Percentiles rank a stretch among this genome's conserved stretches.
Conservation (phyloP, 2,888 invertebrate genomes). For the Drosophila gaucha region DNA sequence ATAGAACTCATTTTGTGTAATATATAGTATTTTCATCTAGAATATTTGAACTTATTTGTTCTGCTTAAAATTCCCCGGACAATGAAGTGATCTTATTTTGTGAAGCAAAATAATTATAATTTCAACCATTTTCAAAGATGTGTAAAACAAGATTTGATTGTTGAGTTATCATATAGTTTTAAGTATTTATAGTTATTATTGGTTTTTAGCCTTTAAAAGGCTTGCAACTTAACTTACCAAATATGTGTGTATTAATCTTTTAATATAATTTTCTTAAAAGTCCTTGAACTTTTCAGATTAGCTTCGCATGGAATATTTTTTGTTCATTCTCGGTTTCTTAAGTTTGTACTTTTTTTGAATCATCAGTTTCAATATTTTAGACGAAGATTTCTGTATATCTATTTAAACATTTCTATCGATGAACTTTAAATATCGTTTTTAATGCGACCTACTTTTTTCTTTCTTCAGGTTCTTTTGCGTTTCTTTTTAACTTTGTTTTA, state of each 20-base stretch:
- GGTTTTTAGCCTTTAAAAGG: slow-evolving; percentile 18
- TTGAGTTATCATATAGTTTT: slow-evolving; percentile 43
- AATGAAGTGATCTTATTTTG: too few species aligned
- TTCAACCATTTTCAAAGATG: too few species aligned
- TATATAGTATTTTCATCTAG: not conserved
- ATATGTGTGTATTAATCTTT: slow-evolving; percentile 34
- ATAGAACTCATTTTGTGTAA: not conserved
- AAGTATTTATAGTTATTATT: slow-evolving; percentile 13
- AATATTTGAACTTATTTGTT: not conserved
- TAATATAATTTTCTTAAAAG: slow-evolving; percentile 27
- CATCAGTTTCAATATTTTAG: slow-evolving; percentile 25
- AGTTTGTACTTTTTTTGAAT: slow-evolving; percentile 21
- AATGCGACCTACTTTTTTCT: slow-evolving; percentile 28
- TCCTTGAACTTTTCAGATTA: slow-evolving; percentile 27
- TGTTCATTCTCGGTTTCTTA: slow-evolving; percentile 29
- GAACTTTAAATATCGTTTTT: slow-evolving; percentile 32
- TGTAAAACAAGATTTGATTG: slow-evolving; percentile 20
- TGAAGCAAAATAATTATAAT: too few species aligned
- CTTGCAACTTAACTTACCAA: slow-evolving; percentile 71
- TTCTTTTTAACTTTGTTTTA: slow-evolving; percentile 16
- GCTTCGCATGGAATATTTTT: slow-evolving; percentile 15
- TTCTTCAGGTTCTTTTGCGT: slow-evolving; percentile 41
- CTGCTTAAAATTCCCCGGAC: too few species aligned
- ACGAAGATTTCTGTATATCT: slow-evolving; percentile 29
- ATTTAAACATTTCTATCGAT: slow-evolving; percentile 38